Conservation (phyloP, 1,140 invertebrate genomes). For the Drosophila rufa region DNA sequence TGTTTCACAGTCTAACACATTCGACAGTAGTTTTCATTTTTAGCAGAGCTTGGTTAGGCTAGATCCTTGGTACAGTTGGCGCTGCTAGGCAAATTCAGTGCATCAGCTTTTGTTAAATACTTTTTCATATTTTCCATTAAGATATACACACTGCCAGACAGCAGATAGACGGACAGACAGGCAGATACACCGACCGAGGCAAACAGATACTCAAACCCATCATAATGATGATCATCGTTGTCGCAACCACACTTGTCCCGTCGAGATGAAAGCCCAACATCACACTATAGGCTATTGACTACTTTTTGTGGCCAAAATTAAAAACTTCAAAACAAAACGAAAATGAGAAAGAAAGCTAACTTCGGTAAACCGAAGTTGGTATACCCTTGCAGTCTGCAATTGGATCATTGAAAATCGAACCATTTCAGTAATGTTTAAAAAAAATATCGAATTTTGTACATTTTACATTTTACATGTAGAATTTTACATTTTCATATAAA, state of each 20-base stretch:
- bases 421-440: no score
- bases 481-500: no score
- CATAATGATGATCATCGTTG: conserved; percentile 15
- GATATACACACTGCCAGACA: conserved; percentile 29
- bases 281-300: no score
- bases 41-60: background rate
- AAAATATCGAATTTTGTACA: no score
- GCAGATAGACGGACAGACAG: background rate
- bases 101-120: conserved; percentile 68
- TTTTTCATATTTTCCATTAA: conserved; percentile 77
- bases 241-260: conserved; percentile 59
- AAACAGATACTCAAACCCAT: conserved; percentile 35
- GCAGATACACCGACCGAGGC: conserved; percentile 18
- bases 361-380: no score
- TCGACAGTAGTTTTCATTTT: background rate
- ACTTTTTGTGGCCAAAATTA: no score
- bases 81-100: conserved; percentile 48
- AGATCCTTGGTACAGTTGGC: conserved; percentile 64
- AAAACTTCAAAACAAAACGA: no score
- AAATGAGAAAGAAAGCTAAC: no score
- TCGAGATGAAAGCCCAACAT: conserved; percentile 56
- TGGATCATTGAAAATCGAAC: no score
- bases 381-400: no score
- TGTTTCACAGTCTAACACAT: no score
- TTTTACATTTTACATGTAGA: no score